These are phyloP conservation scores for Hystrix cristata DNA, from an alignment of 2,113 vertebrate species.

Conservation along the genomic window DNA sequence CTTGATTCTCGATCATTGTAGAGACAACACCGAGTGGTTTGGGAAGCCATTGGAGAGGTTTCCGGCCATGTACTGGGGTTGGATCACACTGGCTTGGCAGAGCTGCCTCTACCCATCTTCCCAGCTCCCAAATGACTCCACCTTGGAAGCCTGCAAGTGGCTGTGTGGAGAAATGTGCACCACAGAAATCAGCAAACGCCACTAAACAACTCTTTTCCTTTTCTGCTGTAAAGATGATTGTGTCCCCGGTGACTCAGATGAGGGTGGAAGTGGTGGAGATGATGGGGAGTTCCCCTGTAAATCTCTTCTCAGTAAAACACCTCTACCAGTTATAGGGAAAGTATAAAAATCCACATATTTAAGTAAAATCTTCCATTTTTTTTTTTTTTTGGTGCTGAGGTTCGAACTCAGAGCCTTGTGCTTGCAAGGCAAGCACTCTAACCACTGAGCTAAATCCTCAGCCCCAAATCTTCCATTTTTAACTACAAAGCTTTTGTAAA, in stretches of 20 bases:
- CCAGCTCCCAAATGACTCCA: not conserved
- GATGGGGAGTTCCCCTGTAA: not conserved
- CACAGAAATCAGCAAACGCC: not conserved
- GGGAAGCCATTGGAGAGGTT: not conserved
- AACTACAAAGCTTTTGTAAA: too few species aligned
- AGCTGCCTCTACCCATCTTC: not conserved
- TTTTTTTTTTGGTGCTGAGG: too few species aligned
- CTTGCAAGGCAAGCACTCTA: too few species aligned
- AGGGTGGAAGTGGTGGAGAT: not conserved
- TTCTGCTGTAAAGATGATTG: not conserved
- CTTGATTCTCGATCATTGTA: not conserved
- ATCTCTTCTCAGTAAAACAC: not conserved
- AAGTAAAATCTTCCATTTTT: not conserved
- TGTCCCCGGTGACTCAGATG: rapidly evolving
- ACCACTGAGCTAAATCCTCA: too few species aligned
- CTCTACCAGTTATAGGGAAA: not conserved
- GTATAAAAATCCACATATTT: not conserved
- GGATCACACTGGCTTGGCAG: too few species aligned
- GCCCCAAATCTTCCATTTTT: too few species aligned
- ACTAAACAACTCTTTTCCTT: not conserved
- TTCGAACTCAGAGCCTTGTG: too few species aligned
- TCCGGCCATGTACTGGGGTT: rapidly evolving
- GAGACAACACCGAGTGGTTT: not conserved
- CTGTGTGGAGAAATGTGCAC: not conserved
- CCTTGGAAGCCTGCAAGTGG: not conserved